Base-by-base conservation (phyloP, 2,113 vertebrate genomes). In the Antigone vipio region DNA sequence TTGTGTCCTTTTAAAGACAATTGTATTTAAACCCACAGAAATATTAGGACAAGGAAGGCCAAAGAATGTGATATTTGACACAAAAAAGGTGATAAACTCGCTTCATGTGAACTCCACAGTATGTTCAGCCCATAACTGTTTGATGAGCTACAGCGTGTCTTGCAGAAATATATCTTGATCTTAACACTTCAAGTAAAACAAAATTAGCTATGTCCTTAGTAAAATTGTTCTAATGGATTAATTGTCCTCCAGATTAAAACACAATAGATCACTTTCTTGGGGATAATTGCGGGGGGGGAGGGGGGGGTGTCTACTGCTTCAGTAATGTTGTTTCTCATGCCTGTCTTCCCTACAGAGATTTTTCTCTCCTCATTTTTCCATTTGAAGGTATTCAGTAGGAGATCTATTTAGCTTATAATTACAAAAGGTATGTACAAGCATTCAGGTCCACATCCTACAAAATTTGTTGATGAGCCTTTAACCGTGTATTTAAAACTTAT, bases 271-370 rank as follows among this genome's bases (percentile, higher is more conserved):
- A 38, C 12, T 55, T 49, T 42, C 42, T 32, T 59, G 26, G 35
- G 17, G 34, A 18, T 55, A 42, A 9, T 18, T 64, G 49, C 2
- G 2, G 0, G 15, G 52, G 13, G 44, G 44, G 44, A 11, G 4
- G 2, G 1, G 0, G 20, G 52, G 1, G 0, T 76, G 12, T 32
- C 29, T 76, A 2, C 6, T 47, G 29, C 12, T 63, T 75, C 47
- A 27, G 3, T 44, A 34, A 45, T 30, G 4, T 30, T 47, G 4
- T 35, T 66, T 74, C 23, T 84, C 18, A 6, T 29, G 14, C 13
- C 3, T 69, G 12, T 40, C 14, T 81, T 55, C 21, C 52, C 14
- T 40, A 12, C 11, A 49, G 20, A 83, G 35, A 14, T 21, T 56
- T 52, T 85, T 32, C 5, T 49, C 12, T n/a, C 34, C 21, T 67